A percentile compares a stretch with the other conserved stretches of the same genome.
phyloP scores from a whole-genome alignment of 2,888 invertebrate genomes.

The Clepsis dumicolana region DNA sequence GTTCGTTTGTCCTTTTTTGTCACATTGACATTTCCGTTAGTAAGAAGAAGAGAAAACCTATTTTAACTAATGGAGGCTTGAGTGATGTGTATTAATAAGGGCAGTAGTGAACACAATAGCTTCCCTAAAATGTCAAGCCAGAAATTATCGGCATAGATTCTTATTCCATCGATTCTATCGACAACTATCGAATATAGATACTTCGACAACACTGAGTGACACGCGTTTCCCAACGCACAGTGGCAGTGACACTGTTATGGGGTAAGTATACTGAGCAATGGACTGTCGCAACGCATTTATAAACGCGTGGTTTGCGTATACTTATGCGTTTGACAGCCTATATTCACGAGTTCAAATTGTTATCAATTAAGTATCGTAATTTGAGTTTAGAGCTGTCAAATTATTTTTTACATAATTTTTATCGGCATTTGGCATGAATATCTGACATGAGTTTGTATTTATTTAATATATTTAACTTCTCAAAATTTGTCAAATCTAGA shows the following conservation, averaged over 20 bases:
- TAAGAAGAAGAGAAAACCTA: too few species aligned
- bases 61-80: too few species aligned
- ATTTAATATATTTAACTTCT: too few species aligned
- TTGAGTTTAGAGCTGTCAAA: not conserved
- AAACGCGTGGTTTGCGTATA: slow-evolving; percentile 43
- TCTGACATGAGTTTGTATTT: too few species aligned
- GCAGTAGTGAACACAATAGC: too few species aligned
- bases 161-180: not conserved
- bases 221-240: slow-evolving; percentile 53
- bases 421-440: too few species aligned
- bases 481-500: too few species aligned
- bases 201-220: slow-evolving; percentile 14
- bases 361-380: not conserved
- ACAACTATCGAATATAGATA: not conserved
- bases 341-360: slow-evolving; percentile 14
- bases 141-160: not conserved
- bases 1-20: too few species aligned
- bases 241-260: slow-evolving; percentile 51
- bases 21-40: too few species aligned
- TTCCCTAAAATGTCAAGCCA: too few species aligned
- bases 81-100: too few species aligned
- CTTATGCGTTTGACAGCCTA: slow-evolving; percentile 19
- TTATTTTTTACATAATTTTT: too few species aligned
- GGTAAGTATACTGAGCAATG: slow-evolving; percentile 55
- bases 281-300: slow-evolving; percentile 56